These are phyloP conservation scores for Chymomyza fuscimana DNA, from an alignment of 2,888 invertebrate genomes.

Conservation along the genomic window DNA sequence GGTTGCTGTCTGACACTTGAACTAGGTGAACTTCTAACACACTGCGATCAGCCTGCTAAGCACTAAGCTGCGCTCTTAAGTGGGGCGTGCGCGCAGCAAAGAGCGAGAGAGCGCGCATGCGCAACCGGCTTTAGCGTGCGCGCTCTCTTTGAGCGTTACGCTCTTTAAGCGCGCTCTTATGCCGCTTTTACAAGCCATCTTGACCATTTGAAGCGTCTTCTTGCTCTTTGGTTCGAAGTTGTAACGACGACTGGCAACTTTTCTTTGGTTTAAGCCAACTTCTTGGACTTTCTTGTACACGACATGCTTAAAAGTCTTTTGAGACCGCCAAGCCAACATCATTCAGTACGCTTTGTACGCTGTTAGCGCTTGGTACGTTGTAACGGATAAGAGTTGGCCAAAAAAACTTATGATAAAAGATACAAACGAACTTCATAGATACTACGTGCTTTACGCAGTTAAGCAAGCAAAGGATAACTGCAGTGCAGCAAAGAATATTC, in stretches of 20 bases:
- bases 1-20: constrained; percentile 7
- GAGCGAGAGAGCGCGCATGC: constrained; percentile 41
- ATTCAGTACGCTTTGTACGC: constrained; percentile 67
- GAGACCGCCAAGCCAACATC: constrained; percentile 60
- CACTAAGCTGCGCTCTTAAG: background rate
- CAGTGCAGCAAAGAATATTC: background rate
- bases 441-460: constrained; percentile 31
- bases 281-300: constrained; percentile 70
- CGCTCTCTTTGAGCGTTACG: background rate
- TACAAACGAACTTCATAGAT: background rate
- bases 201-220: constrained; percentile 14
- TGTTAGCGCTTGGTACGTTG: constrained; percentile 69
- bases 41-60: too few species aligned
- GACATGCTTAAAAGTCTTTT: constrained; percentile 73
- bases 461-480: background rate
- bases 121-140: background rate
- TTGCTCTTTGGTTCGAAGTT: constrained; percentile 42
- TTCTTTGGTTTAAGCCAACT: constrained; percentile 60
- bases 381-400: constrained; percentile 45
- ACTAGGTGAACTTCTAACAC: background rate
- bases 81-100: background rate
- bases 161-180: constrained; percentile 6
- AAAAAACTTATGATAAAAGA: constrained; percentile 9
- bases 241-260: constrained; percentile 45
- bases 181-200: constrained; percentile 25